Conservation (phyloP, 2,113 vertebrate species). For the Spheniscus mendiculus region DNA sequence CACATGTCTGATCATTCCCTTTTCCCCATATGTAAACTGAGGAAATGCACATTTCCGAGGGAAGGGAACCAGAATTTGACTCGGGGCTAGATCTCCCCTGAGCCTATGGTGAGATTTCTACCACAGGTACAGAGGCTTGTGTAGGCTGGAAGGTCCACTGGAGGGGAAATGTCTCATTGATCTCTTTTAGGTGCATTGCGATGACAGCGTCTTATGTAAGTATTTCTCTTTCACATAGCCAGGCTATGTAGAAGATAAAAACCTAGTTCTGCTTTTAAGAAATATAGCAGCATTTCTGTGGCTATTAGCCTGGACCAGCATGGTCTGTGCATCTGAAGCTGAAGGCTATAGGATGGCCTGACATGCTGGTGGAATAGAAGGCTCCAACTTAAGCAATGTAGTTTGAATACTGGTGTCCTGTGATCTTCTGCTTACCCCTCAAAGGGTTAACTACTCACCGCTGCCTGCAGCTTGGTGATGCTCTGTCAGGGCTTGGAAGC, state of each 20-base stretch:
- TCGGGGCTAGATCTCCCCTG: background rate
- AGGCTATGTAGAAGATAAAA: background rate
- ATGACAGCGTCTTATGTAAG: background rate
- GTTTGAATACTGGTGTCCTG: background rate
- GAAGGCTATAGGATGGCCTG: background rate
- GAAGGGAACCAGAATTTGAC: background rate
- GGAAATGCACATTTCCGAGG: background rate
- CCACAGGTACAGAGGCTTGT: background rate
- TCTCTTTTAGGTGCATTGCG: background rate
- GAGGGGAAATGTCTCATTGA: background rate
- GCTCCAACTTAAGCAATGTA: background rate
- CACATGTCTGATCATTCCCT: background rate
- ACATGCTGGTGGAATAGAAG: background rate
- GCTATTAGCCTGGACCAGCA: background rate
- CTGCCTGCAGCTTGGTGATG: background rate
- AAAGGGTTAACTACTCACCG: background rate
- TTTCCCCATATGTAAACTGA: background rate
- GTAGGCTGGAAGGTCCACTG: background rate
- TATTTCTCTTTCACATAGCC: background rate
- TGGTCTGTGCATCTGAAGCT: background rate
- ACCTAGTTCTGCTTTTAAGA: background rate
- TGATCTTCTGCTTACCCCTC: background rate
- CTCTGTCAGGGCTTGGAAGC: constrained; percentile 17
- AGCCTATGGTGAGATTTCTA: background rate
- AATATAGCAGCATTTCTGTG: background rate